Conservation (phyloP, 2,113 vertebrate species). For the cat (Felis catus) region F.catus_Fca126_mat1.0 CM031416.1:32590501-32591000, state of each 20-base stretch:
- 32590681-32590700: neutral
- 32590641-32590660: neutral
- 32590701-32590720: neutral
- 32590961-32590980: neutral
- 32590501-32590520: neutral
- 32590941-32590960: neutral
- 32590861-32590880: neutral
- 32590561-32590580: neutral
- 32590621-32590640: too few relatives aligned
- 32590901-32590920: neutral
- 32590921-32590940: neutral
- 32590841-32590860: neutral
- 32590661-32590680: neutral
- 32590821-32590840: neutral
- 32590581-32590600: neutral
- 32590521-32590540: neutral
- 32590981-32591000: too few relatives aligned
- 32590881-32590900: neutral
- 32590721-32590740: neutral
- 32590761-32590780: neutral
- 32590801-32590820: neutral
- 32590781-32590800: neutral
- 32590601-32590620: neutral
- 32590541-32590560: neutral
- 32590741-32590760: neutral